Base-by-base conservation (phyloP, 1,140 invertebrate species). In the Trichonephila clavata region DNA sequence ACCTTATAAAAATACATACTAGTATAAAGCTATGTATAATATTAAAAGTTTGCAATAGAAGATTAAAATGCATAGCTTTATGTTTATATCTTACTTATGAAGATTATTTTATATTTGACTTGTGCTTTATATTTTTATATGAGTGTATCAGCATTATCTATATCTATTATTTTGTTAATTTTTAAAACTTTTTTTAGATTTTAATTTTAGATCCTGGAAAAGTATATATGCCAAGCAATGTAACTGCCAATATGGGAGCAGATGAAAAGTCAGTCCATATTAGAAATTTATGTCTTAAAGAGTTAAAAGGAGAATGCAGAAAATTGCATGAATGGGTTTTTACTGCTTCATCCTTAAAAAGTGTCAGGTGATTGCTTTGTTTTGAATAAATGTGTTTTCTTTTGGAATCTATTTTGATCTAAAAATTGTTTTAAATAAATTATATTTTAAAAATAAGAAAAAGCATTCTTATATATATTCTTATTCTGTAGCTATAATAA, bases 201-300 rank as follows among this genome's bases (percentile, higher is more conserved):
- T 96, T 99, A 32, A 97, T 99, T 95, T 96, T 99, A 90, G 99
- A 99, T 96, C 98, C 98, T 39, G 98, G 97, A 80, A 99, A 99
- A 96, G 97, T 98, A 57, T 98, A 97, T 94, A 98, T 99, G 97
- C 98, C 99, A 4, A 99, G 98, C 95, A 98, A 99, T 95, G 98
- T 99, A 1, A 99, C 98, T 95, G 97, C 99, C 0, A 99, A 99
- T 96, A 97, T 98, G 95, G 98, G 98, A 65, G 98, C 98, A 13
- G 98, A 99, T 95, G 97, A 98, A 95, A 98, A 98, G 95, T 98
- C 98, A 0, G 97, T 99, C 92, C 97, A 98, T 95, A 98, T 99
- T 94, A 97, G 97, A 94, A 99, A 98, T 96, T 96, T 98, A 59
- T 98, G 98, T 95, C 95, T 98, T 61, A 97, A 98, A 60, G 97